Percentiles rank a stretch among this genome's conserved stretches.
Evolutionary conservation across 2,113 vertebrate species (phyloP).

Genomic region (Chlamydotis undulata): DNA sequence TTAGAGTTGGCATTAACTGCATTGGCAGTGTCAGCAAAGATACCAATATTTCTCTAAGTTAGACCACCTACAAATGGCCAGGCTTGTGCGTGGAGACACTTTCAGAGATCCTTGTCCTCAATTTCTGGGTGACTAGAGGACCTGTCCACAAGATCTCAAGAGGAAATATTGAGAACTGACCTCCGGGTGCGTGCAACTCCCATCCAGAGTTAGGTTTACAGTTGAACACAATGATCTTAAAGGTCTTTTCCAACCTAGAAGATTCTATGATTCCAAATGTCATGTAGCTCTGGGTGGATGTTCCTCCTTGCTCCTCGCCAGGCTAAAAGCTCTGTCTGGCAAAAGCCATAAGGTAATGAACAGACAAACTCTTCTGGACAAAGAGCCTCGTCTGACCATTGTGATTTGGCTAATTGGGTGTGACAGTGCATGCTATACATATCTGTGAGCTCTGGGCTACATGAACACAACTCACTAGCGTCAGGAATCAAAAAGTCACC

Average conservation of each 20-base stretch:
- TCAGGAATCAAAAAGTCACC: background rate
- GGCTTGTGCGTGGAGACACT: background rate
- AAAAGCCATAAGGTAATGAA: background rate
- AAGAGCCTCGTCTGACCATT: background rate
- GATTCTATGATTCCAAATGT: background rate
- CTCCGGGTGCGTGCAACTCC: background rate
- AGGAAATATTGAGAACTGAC: background rate
- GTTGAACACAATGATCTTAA: background rate
- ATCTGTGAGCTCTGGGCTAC: background rate
- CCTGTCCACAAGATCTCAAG: background rate
- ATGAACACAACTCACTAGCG: background rate
- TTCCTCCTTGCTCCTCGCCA: background rate
- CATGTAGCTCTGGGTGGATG: accelerated
- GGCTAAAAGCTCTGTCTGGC: background rate
- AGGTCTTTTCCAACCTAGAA: background rate
- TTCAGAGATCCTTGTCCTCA: background rate
- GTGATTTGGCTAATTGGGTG: background rate
- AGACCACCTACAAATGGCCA: background rate
- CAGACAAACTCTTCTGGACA: background rate
- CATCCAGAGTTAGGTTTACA: background rate
- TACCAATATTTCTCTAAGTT: background rate
- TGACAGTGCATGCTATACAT: background rate
- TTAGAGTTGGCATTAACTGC: background rate
- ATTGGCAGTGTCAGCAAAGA: background rate
- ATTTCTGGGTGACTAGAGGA: background rate